Conservation (phyloP, 2,888 invertebrate genomes). For the Ophion ventricosus region DNA sequence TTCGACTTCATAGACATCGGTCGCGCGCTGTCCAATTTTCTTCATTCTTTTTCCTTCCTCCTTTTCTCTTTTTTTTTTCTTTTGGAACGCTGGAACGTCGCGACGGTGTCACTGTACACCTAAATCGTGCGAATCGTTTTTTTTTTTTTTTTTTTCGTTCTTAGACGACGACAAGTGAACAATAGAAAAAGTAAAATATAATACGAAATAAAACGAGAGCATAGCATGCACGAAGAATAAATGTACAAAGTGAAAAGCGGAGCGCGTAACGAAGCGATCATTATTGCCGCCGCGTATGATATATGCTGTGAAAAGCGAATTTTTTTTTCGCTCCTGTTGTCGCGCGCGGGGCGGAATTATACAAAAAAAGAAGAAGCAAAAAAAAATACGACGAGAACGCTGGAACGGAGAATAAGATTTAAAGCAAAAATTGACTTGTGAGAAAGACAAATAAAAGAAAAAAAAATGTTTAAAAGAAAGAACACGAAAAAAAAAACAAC, state of each 20-base stretch:
- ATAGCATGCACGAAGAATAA: constrained; percentile 71
- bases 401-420: constrained; percentile 16
- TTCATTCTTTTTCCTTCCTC: background rate
- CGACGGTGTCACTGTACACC: constrained; percentile 5
- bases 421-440: constrained; percentile 58
- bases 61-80: constrained; percentile 29
- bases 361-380: constrained; percentile 31
- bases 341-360: constrained; percentile 31
- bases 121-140: constrained; percentile 18
- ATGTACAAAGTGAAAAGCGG: constrained; percentile 72
- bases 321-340: constrained; percentile 13
- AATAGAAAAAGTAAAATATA: constrained; percentile 46
- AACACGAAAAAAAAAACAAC: constrained; percentile 65
- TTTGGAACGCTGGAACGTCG: constrained; percentile 50
- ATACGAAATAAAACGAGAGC: constrained; percentile 48
- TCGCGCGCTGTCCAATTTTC: background rate
- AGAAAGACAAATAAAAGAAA: constrained; percentile 60
- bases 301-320: constrained; percentile 16
- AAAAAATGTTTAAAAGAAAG: constrained; percentile 61
- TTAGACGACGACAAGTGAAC: constrained; percentile 54
- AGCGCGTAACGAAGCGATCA: constrained; percentile 65
- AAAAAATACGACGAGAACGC: constrained; percentile 23
- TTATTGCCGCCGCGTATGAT: constrained; percentile 64
- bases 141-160: constrained; percentile 55
- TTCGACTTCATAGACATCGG: constrained; percentile 6